Evolutionary conservation across 2,113 vertebrate genomes (phyloP), one percentile per base, ranked within the genome.

Genomic region (Lycaon pictus): DNA sequence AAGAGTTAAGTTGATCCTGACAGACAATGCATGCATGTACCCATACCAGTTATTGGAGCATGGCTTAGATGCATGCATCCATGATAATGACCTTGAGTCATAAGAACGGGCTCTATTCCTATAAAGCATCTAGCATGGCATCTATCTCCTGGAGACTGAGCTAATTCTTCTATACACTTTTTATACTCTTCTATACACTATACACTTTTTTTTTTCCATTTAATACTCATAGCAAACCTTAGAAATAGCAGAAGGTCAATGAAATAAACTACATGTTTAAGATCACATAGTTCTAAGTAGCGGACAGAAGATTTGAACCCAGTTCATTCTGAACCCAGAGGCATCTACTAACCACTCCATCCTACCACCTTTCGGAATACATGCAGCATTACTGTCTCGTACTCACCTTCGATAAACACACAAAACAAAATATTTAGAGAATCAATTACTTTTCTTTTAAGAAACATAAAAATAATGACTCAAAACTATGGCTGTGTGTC

Each of bases 361-460:
- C 76, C 29, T 25, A 62, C 3, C 22, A 20, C 35, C 48, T 62
- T 92, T 86, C 60, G 97, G 88, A 98, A 98, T 79, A 98, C 98
- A 97, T 93, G 53, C 35, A 37, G 19, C 76, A 35, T 93, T 96
- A 97, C 58, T 93, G 20, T 98, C 90, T 98, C 97, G 71, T 92
- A 96, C 90, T 91, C 11, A 11, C 74, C 90, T 96, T 95, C 97
- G 77, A 94, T 98, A 98, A 98, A 95, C 96, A 96, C 94, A 97
- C 89, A 96, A 92, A 97, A 60, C 67, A 96, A 93, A 95, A 95
- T 95, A 98, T 97, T 98, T 98, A 97, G 97, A 98, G 97, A 98
- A 96, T 98, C 97, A 98, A 98, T 98, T 98, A 88, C 93, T 98
- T 98, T 95, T 98, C 93, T 98, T 98, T 98, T 97, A 98, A 97